These are phyloP conservation scores for Euschistus heros DNA, from an alignment of 1,140 invertebrate species.

Conservation along the genomic window DNA sequence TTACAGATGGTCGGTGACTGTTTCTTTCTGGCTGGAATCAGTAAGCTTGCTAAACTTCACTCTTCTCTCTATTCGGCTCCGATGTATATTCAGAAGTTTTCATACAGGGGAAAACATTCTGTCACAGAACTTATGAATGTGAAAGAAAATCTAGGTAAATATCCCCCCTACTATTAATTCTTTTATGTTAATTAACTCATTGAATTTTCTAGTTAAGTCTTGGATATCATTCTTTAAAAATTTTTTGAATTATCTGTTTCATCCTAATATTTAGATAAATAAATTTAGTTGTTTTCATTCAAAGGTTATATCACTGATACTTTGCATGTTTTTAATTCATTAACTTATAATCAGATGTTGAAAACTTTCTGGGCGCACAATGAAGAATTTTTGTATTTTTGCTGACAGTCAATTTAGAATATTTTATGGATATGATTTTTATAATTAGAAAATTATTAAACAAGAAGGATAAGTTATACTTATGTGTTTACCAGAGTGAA, in stretches of 20 bases:
- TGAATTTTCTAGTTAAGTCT: not conserved
- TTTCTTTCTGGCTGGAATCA: not conserved
- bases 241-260: not conserved
- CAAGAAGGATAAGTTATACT: too few relatives aligned
- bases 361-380: too few relatives aligned
- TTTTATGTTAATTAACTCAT: not conserved
- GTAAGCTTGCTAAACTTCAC: not conserved
- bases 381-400: too few relatives aligned
- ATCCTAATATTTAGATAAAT: not conserved
- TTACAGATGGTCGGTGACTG: not conserved
- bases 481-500: too few relatives aligned
- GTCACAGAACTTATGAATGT: not conserved
- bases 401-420: too few relatives aligned
- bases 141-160: constrained; percentile 3
- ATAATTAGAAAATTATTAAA: too few relatives aligned
- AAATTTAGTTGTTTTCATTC: not conserved
- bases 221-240: not conserved
- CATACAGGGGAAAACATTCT: not conserved
- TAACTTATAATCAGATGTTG: too few relatives aligned
- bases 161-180: not conserved
- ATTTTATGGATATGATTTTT: too few relatives aligned
- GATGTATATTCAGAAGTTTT: not conserved
- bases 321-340: too few relatives aligned
- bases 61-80: not conserved
- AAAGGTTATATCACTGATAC: too few relatives aligned